A percentile compares a stretch with the other conserved stretches of the same genome.
Evolutionary conservation across 2,888 invertebrate genomes (phyloP).

Genomic region (Apamea epomidion): DNA sequence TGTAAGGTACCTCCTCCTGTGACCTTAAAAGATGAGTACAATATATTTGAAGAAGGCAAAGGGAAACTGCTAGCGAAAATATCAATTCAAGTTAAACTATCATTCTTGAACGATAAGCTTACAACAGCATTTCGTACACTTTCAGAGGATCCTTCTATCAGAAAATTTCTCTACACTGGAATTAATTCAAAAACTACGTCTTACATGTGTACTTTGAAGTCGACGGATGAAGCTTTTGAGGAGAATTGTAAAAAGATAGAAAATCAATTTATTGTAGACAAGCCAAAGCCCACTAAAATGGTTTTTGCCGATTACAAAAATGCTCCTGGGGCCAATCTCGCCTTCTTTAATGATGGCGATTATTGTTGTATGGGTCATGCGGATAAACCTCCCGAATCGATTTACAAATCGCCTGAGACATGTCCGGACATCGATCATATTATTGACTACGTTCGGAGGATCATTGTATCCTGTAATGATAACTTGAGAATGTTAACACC

Average conservation of each 20-base stretch:
- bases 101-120: conserved; percentile 81
- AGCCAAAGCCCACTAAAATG: conserved; percentile 73
- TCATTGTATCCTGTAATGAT: conserved; percentile 86
- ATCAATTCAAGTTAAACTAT: conserved; percentile 83
- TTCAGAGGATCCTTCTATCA: conserved; percentile 82
- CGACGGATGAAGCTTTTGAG: conserved; percentile 82
- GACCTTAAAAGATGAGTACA: conserved; percentile 82
- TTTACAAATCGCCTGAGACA: conserved; percentile 83
- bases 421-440: conserved; percentile 84
- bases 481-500: conserved; percentile 88
- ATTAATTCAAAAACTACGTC: conserved; percentile 86
- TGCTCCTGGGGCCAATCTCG: conserved; percentile 83
- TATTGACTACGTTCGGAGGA: conserved; percentile 85
- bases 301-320: conserved; percentile 84
- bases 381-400: conserved; percentile 84
- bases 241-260: conserved; percentile 82
- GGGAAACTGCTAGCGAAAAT: conserved; percentile 84
- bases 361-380: conserved; percentile 84
- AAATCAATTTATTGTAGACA: conserved; percentile 77
- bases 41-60: conserved; percentile 86
- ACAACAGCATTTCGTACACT: conserved; percentile 84
- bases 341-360: conserved; percentile 82
- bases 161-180: conserved; percentile 85
- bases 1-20: conserved; percentile 75
- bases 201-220: conserved; percentile 86